A percentile compares a stretch with the other conserved stretches of the same genome.
phyloP scores from a whole-genome alignment of 2,113 vertebrate species.

The Acrocephalus kingi region DNA sequence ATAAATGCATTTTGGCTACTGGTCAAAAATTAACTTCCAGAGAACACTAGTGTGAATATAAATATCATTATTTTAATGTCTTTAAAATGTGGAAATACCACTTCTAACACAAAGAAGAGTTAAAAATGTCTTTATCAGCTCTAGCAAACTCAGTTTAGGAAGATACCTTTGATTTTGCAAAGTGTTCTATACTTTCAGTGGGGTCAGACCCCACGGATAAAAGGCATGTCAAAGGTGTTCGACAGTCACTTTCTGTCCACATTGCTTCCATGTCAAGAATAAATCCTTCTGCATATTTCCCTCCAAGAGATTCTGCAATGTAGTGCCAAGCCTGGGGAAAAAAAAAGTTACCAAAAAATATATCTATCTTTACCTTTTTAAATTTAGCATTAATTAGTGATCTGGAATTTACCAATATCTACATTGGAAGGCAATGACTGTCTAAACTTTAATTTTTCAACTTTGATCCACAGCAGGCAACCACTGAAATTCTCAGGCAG shows the following conservation, averaged over 20 bases:
- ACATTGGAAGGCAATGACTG: background rate
- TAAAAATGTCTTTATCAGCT: background rate
- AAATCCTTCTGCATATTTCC: slow-evolving; percentile 77
- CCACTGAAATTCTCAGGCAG: background rate
- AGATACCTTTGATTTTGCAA: slow-evolving; percentile 81
- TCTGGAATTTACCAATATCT: background rate
- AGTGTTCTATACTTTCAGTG: slow-evolving; percentile 82
- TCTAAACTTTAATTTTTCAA: background rate
- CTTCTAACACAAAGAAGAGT: background rate
- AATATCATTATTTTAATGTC: background rate
- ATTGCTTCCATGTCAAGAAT: slow-evolving; percentile 82
- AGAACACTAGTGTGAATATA: background rate
- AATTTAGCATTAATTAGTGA: background rate
- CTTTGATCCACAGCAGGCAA: background rate
- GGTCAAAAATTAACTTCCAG: background rate
- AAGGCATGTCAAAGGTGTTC: slow-evolving; percentile 81
- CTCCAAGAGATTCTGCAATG: slow-evolving; percentile 80
- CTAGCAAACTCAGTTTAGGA: background rate
- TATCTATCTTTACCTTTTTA: background rate
- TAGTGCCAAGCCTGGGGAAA: slow-evolving; percentile 76
- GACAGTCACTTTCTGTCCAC: slow-evolving; percentile 77
- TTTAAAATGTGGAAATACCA: background rate
- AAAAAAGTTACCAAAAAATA: background rate
- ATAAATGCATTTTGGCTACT: background rate
- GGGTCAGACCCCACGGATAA: slow-evolving; percentile 86